Conservation (phyloP, 35 echinoderm and acorn worm genomes). For the Apostichopus californicus region DNA sequence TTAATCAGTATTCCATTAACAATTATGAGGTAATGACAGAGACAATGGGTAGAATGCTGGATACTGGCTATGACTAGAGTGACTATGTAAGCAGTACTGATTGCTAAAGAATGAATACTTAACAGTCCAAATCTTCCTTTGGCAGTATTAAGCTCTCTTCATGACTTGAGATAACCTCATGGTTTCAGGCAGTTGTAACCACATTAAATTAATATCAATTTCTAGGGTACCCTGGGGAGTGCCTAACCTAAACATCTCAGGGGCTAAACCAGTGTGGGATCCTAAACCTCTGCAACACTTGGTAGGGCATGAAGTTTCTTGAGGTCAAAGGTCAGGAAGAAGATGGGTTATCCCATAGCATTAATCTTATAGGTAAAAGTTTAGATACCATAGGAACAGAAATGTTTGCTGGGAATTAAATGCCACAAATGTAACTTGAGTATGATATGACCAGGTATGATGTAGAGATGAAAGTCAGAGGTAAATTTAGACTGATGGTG, state of each 20-base stretch:
- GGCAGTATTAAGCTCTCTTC: neutral
- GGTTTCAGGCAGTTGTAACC: conserved; percentile 33
- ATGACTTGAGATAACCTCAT: conserved; percentile 52
- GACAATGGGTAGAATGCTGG: too few species aligned
- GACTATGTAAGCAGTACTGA: too few species aligned
- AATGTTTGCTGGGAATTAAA: conserved; percentile 12
- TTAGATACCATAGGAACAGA: neutral
- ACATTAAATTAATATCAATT: conserved; percentile 62
- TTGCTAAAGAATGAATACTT: too few species aligned
- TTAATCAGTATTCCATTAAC: too few species aligned
- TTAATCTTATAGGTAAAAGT: neutral
- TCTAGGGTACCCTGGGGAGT: conserved; percentile 40
- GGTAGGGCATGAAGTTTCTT: neutral
- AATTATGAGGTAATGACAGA: too few species aligned
- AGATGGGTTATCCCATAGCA: conserved; percentile 16
- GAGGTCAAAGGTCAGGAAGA: conserved; percentile 8
- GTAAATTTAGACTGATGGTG: neutral
- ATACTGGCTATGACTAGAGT: too few species aligned
- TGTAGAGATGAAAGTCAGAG: neutral
- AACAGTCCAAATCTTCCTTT: neutral
- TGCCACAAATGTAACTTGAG: conserved; percentile 28
- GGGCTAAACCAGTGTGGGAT: conserved; percentile 55
- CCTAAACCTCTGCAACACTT: neutral
- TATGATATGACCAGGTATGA: neutral
- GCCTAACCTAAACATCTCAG: conserved; percentile 55